These are phyloP conservation scores for Pyrochroa serraticornis DNA, from an alignment of 2,888 invertebrate species.

Conservation along the genomic window DNA sequence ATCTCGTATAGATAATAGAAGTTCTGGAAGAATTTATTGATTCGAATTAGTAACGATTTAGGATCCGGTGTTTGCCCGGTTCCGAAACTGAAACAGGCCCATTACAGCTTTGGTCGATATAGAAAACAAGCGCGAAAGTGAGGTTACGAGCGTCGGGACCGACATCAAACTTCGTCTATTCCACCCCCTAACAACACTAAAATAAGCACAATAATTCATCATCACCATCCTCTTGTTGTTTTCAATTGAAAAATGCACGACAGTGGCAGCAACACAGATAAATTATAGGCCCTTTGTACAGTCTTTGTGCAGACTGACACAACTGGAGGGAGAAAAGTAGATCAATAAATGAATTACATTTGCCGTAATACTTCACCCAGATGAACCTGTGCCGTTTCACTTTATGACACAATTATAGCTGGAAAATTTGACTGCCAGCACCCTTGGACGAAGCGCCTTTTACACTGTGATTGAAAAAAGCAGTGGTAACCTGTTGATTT, in stretches of 20 bases:
- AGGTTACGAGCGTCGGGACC: slow-evolving; percentile 21
- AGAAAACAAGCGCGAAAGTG: slow-evolving; percentile 13
- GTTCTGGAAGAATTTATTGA: too few species aligned
- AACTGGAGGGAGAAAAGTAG: slow-evolving; percentile 53
- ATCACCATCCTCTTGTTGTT: too few species aligned
- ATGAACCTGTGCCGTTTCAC: slow-evolving; percentile 38
- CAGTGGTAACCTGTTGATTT: slow-evolving; percentile 3
- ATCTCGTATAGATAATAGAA: too few species aligned
- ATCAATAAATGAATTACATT: slow-evolving; percentile 60
- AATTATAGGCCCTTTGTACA: slow-evolving; percentile 43
- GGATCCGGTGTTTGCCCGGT: too few species aligned
- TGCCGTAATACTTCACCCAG: slow-evolving; percentile 51
- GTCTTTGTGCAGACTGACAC: slow-evolving; percentile 42
- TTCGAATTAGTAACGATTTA: too few species aligned
- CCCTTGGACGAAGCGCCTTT: neutral
- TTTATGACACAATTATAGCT: neutral
- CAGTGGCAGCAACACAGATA: slow-evolving; percentile 12
- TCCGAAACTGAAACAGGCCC: too few species aligned
- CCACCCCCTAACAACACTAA: too few species aligned
- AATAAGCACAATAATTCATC: too few species aligned
- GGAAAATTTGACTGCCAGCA: neutral
- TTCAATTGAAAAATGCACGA: too few species aligned
- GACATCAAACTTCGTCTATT: neutral
- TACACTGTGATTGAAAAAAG: neutral
- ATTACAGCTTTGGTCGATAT: too few species aligned